Conservation (phyloP, 2,113 vertebrate species). For the Acanthisitta chloris region DNA sequence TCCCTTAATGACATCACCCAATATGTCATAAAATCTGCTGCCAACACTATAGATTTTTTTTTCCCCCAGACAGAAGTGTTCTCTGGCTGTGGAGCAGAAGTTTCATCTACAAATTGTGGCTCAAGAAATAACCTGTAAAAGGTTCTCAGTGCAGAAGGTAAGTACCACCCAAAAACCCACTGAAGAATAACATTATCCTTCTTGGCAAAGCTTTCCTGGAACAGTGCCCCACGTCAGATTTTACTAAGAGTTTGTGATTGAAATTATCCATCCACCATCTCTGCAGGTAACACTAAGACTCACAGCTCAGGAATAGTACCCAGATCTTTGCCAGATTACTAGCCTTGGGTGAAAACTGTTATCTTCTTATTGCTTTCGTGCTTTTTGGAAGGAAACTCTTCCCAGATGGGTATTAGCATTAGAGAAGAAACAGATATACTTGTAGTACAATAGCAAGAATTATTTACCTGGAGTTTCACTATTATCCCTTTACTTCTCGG, state of each 20-base stretch:
- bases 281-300: conserved; percentile 8
- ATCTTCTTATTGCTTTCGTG: background rate
- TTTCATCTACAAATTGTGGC: background rate
- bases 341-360: conserved; percentile 18
- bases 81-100: conserved; percentile 15
- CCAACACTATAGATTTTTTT: conserved; percentile 1
- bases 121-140: conserved; percentile 18
- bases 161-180: conserved; percentile 22
- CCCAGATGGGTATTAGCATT: background rate
- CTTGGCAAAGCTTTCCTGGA: conserved; percentile 14
- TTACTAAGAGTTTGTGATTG: conserved; percentile 6
- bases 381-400: background rate
- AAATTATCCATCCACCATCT: conserved; percentile 30
- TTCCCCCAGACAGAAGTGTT: background rate
- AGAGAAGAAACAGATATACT: background rate
- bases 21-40: conserved; percentile 63
- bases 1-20: conserved; percentile 66
- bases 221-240: background rate
- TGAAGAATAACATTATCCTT: conserved; percentile 19
- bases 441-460: background rate
- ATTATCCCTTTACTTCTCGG: background rate
- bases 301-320: background rate
- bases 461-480: conserved; percentile 20
- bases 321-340: conserved; percentile 2
- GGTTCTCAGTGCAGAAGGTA: background rate